Evolutionary conservation across 2,797 vertebrate species (phyloP).

Genomic region (Gephyroberyx darwinii): DNA sequence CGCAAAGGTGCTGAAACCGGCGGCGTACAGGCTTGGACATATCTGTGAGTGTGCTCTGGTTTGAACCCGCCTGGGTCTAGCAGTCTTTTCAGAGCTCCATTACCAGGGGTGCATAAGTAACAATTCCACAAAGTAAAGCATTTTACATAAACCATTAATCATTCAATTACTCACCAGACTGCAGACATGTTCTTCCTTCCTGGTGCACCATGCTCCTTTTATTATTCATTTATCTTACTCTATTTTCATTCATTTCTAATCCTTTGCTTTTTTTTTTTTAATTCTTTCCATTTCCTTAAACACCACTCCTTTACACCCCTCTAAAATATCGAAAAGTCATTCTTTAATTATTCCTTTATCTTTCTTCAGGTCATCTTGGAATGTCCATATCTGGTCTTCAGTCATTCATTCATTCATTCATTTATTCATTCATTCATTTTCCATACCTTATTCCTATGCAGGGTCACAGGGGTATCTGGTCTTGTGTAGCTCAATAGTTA

Average conservation of each 20-base stretch:
- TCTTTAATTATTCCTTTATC: no score
- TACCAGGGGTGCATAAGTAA: conserved; percentile 8
- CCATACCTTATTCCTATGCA: no score
- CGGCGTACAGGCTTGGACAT: background rate
- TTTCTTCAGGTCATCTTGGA: no score
- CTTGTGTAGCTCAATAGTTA: no score
- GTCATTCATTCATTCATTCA: no score
- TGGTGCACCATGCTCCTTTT: background rate
- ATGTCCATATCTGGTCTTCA: no score
- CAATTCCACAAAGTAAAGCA: conserved; percentile 9
- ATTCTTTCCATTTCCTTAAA: background rate
- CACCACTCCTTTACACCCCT: background rate
- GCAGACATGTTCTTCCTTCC: background rate
- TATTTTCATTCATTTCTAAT: background rate
- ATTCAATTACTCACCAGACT: background rate
- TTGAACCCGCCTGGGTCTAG: background rate
- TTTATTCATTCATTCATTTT: no score
- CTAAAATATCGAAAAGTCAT: no score
- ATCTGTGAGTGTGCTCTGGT: background rate
- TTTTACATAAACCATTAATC: conserved; percentile 11
- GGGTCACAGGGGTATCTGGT: no score
- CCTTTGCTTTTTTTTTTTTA: background rate
- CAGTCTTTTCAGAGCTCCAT: conserved; percentile 6
- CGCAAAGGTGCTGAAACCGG: background rate
- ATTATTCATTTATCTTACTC: background rate